Evolutionary conservation across 2,797 vertebrate species (phyloP).

Genomic region (Rousettus madagascariensis): DNA sequence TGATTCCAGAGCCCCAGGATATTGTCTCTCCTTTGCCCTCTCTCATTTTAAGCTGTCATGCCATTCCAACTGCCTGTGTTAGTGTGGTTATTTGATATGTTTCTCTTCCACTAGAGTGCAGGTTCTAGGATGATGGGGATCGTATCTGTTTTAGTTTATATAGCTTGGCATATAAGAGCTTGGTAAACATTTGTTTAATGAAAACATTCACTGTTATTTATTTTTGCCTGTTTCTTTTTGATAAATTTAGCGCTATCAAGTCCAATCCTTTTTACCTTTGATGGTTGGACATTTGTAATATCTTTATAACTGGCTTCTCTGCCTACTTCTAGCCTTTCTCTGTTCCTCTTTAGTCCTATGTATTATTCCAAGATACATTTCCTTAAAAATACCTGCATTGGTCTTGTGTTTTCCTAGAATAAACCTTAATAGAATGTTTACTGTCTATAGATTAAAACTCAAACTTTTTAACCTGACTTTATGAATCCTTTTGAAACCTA

Average conservation of each 20-base stretch:
- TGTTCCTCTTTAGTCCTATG: background rate
- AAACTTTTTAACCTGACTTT: background rate
- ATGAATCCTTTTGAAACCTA: background rate
- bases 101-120: background rate
- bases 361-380: background rate
- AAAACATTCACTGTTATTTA: background rate
- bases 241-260: background rate
- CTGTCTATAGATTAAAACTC: background rate
- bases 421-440: conserved; percentile 30
- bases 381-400: background rate
- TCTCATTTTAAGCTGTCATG: background rate
- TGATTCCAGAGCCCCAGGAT: background rate
- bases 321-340: background rate
- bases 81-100: background rate
- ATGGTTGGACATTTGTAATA: background rate
- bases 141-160: background rate
- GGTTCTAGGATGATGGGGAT: background rate
- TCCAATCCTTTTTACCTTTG: background rate
- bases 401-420: background rate
- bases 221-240: background rate
- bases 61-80: background rate
- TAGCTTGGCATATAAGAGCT: background rate
- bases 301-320: background rate
- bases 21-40: background rate
- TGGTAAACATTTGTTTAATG: background rate